Evolutionary conservation across 2,113 vertebrate genomes (phyloP), one percentile per base, ranked within the genome.

Genomic region (Cyanocitta stelleri): DNA sequence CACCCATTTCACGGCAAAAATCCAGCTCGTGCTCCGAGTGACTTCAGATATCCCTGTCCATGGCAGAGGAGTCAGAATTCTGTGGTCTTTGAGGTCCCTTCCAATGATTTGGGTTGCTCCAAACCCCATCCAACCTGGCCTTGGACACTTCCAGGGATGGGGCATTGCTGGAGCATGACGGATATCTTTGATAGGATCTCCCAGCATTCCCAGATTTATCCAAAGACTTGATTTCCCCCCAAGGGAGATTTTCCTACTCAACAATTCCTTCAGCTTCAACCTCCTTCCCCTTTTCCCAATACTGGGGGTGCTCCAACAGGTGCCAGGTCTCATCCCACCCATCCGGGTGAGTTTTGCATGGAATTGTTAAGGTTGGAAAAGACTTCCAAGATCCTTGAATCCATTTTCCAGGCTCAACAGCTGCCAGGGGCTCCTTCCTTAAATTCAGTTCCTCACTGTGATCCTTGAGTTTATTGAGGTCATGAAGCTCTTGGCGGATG

Each of bases 401-500:
- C 43, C 59, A 2, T 49, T 85, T 56, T 41, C 41, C 59, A 23
- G 41, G 9, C 29, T 44, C 39, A 23, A 6, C 3, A 4, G 39
- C 5, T 43, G 18, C 37, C 59, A 5, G 61, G 24, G 35, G 26
- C 18, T 55, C 29, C 1, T 73, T 27, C n/a, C 19, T 48, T 23
- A 37, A 6, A 56, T 33, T 6, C 49, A 18, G 6, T 33, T 19
- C 69, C n/a, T 73, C 9, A 0, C 33, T 6, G 0, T 2, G 20
- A 43, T 52, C 56, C 48, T 14, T 3, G 82, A 64, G 18, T 46
- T 85, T 10, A 5, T 12, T 8, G 18, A 12, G 18, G 11, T 26
- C 3, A 0, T 0, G 27, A 46, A 55, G 5, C 59, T 77, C 33
- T n/a, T 4, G 59, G 8, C 6, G 8, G 52, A 22, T 10, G 29